Conservation (phyloP, 2,113 vertebrate species). For the Leuciscus idus region DNA sequence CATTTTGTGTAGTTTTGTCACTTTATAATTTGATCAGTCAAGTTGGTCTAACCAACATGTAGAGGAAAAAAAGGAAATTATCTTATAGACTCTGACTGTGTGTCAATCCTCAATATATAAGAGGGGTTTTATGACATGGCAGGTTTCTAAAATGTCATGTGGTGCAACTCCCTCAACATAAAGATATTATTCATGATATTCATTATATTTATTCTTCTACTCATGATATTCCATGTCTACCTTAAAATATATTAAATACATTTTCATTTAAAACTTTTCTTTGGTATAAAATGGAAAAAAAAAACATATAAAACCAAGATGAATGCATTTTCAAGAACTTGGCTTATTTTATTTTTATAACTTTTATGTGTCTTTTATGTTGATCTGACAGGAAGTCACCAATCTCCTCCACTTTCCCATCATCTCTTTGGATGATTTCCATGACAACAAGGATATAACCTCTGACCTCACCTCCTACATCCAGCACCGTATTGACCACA, state of each 20-base stretch:
- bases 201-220: no score
- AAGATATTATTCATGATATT: neutral
- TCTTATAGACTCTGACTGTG: neutral
- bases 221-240: no score
- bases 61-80: no score
- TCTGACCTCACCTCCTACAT: constrained; percentile 90
- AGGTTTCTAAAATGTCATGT: neutral
- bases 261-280: no score
- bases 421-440: constrained; percentile 90
- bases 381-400: constrained; percentile 83
- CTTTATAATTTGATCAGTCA: neutral
- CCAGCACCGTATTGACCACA: constrained; percentile 88
- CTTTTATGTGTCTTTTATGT: constrained; percentile 10
- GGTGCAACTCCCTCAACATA: neutral
- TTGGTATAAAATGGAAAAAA: neutral
- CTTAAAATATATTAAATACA: no score
- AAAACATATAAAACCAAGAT: neutral
- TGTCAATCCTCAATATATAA: neutral
- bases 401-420: constrained; percentile 83
- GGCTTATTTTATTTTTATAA: neutral
- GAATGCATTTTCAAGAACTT: neutral
- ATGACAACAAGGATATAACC: constrained; percentile 89
- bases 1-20: neutral
- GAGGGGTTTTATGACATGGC: neutral
- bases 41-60: neutral